Percentiles rank a stretch among this genome's conserved stretches.
phyloP scores from a whole-genome alignment of 2,797 vertebrate genomes.

The Alca torda region DNA sequence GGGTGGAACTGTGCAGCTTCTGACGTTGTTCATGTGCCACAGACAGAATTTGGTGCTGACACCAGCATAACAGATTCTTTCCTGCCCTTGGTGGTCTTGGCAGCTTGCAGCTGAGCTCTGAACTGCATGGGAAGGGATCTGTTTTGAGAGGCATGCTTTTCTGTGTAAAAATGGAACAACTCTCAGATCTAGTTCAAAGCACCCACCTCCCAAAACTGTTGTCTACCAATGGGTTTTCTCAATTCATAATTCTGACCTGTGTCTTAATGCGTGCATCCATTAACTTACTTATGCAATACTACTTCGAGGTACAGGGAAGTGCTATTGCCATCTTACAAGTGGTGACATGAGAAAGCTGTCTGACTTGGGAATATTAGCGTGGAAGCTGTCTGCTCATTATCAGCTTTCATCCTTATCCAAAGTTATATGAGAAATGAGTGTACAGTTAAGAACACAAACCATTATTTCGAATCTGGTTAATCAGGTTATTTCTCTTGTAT shows the following conservation, averaged over 20 bases:
- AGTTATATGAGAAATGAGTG: not conserved
- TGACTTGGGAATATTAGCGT: not conserved
- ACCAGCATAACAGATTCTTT: not conserved
- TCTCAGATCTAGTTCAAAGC: not conserved
- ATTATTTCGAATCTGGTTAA: not conserved
- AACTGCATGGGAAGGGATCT: fast-evolving
- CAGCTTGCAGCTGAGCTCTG: not conserved
- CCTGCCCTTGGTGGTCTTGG: not conserved
- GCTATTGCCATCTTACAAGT: not conserved
- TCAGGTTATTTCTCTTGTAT: not conserved
- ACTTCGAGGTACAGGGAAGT: not conserved
- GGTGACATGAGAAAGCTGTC: not conserved
- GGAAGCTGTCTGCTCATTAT: not conserved
- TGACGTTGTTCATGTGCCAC: not conserved
- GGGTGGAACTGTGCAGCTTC: not conserved
- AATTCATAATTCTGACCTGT: not conserved
- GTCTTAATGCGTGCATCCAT: not conserved
- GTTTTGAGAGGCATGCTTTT: not conserved
- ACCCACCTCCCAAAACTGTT: not conserved
- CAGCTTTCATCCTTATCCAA: not conserved
- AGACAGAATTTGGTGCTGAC: not conserved
- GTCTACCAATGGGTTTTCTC: not conserved
- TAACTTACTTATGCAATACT: not conserved
- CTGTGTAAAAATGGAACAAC: not conserved
- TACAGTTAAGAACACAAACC: not conserved